These are phyloP conservation scores for Rostratula benghalensis DNA, from an alignment of 2,113 vertebrate species.

Conservation along the genomic window DNA sequence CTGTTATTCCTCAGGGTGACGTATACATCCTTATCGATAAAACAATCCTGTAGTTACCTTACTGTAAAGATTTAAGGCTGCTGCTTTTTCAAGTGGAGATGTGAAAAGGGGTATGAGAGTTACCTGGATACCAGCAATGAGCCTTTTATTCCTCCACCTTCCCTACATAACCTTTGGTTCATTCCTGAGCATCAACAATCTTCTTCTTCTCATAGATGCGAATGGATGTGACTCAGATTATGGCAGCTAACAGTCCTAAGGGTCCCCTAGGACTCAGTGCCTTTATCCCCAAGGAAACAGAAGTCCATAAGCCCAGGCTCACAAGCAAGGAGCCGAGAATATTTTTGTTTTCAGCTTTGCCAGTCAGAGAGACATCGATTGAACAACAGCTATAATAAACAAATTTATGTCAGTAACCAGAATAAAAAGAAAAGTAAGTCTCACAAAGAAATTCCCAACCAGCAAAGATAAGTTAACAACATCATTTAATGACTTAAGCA, in stretches of 20 bases:
- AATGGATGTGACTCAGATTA: neutral
- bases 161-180: neutral
- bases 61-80: neutral
- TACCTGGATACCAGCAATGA: neutral
- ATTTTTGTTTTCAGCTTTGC: neutral
- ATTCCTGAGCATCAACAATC: neutral
- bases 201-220: neutral
- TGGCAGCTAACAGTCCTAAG: neutral
- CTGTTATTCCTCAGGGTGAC: neutral
- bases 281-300: neutral
- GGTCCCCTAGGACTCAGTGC: neutral
- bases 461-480: neutral
- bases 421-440: neutral
- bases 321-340: neutral
- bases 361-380: neutral
- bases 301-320: accelerated
- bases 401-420: neutral
- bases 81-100: neutral
- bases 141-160: neutral
- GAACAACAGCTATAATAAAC: neutral
- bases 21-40: neutral
- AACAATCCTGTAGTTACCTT: neutral
- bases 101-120: neutral
- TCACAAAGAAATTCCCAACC: neutral
- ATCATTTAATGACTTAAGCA: neutral